Conservation (phyloP, 2,888 invertebrate genomes). For the Allacma fusca region DNA sequence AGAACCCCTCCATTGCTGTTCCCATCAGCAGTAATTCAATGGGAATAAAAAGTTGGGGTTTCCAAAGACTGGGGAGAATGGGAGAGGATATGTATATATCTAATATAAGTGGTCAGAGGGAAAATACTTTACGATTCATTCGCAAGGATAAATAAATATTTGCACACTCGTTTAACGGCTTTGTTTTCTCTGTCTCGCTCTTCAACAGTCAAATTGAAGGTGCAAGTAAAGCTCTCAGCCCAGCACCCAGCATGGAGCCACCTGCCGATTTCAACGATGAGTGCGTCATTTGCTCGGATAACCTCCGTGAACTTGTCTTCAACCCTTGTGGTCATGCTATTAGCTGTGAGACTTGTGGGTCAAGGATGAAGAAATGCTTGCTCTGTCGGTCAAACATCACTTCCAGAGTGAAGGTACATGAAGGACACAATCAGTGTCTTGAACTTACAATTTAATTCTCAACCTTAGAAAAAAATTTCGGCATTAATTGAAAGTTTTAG, state of each 20-base stretch:
- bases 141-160: conserved; percentile 38
- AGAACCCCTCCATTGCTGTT: too few relatives aligned
- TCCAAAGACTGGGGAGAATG: too few relatives aligned
- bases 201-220: conserved; percentile 57
- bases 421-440: too few relatives aligned
- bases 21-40: too few relatives aligned
- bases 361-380: conserved; percentile 91
- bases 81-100: too few relatives aligned
- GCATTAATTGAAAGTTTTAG: too few relatives aligned
- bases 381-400: conserved; percentile 87
- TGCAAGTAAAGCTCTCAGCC: conserved; percentile 56
- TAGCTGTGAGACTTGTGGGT: conserved; percentile 85
- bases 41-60: not conserved
- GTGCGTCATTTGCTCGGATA: conserved; percentile 93
- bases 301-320: conserved; percentile 88
- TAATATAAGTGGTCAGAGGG: not conserved
- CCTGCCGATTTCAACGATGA: conserved; percentile 76
- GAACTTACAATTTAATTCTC: too few relatives aligned
- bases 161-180: conserved; percentile 25
- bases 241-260: conserved; percentile 60
- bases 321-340: conserved; percentile 92
- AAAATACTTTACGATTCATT: conserved; percentile 32
- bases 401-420: conserved; percentile 77
- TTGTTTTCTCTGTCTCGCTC: conserved; percentile 23
- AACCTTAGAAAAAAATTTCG: too few relatives aligned